Conservation (phyloP, 2,113 vertebrate species). For the Hippocampus barbouri region DNA sequence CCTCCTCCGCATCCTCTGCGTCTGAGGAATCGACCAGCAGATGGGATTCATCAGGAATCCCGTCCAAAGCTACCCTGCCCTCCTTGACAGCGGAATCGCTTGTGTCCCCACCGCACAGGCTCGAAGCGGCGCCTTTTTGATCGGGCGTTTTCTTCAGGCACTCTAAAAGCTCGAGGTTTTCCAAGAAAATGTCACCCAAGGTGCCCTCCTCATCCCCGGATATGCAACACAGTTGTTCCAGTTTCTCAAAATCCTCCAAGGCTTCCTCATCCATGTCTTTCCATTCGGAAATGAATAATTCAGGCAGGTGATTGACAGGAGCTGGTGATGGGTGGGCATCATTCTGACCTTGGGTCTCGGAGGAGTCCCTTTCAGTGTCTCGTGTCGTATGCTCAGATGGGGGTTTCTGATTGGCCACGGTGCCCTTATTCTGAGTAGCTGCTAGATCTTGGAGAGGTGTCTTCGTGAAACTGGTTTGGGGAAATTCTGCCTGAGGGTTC, state of each 20-base stretch:
- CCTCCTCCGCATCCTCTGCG: slow-evolving; percentile 31
- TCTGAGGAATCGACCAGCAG: slow-evolving; percentile 13
- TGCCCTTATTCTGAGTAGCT: slow-evolving; percentile 45
- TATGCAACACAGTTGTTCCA: slow-evolving; percentile 75
- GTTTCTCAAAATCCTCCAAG: slow-evolving; percentile 77
- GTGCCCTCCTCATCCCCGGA: slow-evolving; percentile 73
- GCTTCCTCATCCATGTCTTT: slow-evolving; percentile 76
- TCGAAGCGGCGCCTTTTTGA: slow-evolving; percentile 34
- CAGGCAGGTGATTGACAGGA: slow-evolving; percentile 64
- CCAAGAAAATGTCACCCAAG: slow-evolving; percentile 71
- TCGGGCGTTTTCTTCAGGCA: slow-evolving; percentile 72
- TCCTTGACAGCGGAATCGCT: slow-evolving; percentile 24
- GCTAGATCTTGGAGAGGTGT: not conserved
- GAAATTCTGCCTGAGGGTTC: slow-evolving; percentile 37
- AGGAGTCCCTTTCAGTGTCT: slow-evolving; percentile 35
- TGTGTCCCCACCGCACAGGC: slow-evolving; percentile 18
- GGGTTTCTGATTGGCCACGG: slow-evolving; percentile 58
- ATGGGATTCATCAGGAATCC: slow-evolving; percentile 29
- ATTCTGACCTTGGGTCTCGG: slow-evolving; percentile 39
- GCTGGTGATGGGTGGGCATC: slow-evolving; percentile 37
- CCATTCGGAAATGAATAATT: slow-evolving; percentile 77
- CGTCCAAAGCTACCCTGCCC: slow-evolving; percentile 32
- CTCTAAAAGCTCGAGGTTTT: slow-evolving; percentile 71
- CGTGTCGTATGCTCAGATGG: slow-evolving; percentile 54
- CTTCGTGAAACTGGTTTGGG: slow-evolving; percentile 31